These are phyloP conservation scores for Carabus problematicus DNA, from an alignment of 2,888 invertebrate species.

Conservation along the genomic window DNA sequence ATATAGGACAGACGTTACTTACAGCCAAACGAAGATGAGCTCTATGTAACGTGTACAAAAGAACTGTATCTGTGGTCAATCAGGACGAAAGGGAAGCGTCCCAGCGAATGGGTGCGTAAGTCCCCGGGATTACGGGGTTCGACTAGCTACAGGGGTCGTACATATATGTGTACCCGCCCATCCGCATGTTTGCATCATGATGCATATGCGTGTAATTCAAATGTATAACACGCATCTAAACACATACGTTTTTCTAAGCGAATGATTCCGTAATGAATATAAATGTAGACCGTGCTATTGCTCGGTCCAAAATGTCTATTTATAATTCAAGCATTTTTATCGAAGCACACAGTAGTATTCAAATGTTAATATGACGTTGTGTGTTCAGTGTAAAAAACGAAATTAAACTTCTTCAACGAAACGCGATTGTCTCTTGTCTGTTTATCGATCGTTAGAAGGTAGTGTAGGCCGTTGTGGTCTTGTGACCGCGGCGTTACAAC, in stretches of 20 bases:
- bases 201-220: background rate
- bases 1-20: background rate
- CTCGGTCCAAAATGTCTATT: too few relatives aligned
- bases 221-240: too few relatives aligned
- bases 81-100: background rate
- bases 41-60: background rate
- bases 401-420: too few relatives aligned
- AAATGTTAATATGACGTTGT: too few relatives aligned
- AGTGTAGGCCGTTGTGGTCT: background rate
- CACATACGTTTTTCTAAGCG: too few relatives aligned
- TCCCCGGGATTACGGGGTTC: background rate
- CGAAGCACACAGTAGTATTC: too few relatives aligned
- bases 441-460: too few relatives aligned
- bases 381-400: too few relatives aligned
- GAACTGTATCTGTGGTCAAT: background rate
- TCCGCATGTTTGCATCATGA: background rate
- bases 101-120: background rate
- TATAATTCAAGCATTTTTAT: too few relatives aligned
- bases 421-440: too few relatives aligned
- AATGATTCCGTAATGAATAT: too few relatives aligned
- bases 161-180: background rate
- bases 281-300: too few relatives aligned
- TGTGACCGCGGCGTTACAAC: conserved; percentile 5
- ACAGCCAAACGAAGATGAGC: background rate
- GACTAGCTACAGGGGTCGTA: background rate